Evolutionary conservation across 1,140 invertebrate species (phyloP).

Genomic region (Drosophila varians): DNA sequence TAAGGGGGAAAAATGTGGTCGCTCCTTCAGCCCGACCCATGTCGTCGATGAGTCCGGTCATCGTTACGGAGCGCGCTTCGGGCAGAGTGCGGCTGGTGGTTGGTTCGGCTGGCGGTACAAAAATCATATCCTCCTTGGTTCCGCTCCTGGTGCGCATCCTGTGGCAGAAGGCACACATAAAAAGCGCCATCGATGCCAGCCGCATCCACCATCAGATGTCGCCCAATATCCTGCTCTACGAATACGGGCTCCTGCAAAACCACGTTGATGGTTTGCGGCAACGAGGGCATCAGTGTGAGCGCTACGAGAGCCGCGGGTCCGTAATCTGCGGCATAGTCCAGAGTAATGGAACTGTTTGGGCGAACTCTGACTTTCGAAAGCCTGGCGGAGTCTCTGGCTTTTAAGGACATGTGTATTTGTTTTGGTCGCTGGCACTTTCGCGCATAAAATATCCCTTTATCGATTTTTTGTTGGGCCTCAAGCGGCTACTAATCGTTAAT

Average conservation of each 20-base stretch:
- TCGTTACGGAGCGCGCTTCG: constrained; percentile 89
- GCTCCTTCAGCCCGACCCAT: constrained; percentile 91
- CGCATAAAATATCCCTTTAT: too few relatives aligned
- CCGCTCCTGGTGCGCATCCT: constrained; percentile 89
- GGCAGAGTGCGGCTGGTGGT: constrained; percentile 91
- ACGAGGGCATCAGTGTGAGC: constrained; percentile 88
- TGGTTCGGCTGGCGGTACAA: constrained; percentile 96
- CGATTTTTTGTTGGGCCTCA: too few relatives aligned
- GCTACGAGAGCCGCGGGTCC: constrained; percentile 88
- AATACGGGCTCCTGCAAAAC: constrained; percentile 86
- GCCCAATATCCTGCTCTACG: constrained; percentile 93
- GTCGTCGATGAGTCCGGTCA: constrained; percentile 96
- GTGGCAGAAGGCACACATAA: constrained; percentile 89
- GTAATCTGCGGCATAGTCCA: constrained; percentile 89
- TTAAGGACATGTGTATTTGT: constrained; percentile 20
- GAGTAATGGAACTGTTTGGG: constrained; percentile 87
- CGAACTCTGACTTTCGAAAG: constrained; percentile 93
- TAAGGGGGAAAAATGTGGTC: constrained; percentile 91
- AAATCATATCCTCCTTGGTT: constrained; percentile 92
- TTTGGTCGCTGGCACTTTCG: too few relatives aligned
- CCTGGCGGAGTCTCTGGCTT: constrained; percentile 91
- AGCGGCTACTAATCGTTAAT: too few relatives aligned
- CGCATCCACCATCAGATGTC: constrained; percentile 97
- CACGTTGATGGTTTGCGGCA: constrained; percentile 87
- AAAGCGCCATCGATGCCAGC: constrained; percentile 91